Evolutionary conservation across 2,113 vertebrate genomes (phyloP).

Genomic region (Chlamydotis undulata): DNA sequence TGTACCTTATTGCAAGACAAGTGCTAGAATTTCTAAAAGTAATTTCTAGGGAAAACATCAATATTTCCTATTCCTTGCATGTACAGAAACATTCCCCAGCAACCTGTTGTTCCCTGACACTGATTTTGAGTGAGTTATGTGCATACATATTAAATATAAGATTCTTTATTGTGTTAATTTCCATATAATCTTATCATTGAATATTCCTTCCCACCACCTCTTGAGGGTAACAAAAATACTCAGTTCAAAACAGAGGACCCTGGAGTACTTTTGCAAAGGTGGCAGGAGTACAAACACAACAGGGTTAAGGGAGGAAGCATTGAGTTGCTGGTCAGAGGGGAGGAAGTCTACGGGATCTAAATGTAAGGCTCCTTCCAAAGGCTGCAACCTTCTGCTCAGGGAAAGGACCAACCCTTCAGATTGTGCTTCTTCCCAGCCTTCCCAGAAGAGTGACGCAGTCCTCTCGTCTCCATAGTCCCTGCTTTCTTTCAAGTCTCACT

Average conservation of each 20-base stretch:
- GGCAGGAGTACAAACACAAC: neutral
- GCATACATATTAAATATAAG: neutral
- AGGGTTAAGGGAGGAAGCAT: neutral
- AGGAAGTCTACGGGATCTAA: neutral
- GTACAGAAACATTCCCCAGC: neutral
- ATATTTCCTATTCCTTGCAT: neutral
- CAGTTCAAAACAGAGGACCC: neutral
- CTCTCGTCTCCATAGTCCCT: neutral
- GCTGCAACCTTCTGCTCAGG: neutral
- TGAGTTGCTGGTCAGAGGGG: neutral
- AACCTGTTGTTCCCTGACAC: neutral
- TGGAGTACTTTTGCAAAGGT: neutral
- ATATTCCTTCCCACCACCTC: neutral
- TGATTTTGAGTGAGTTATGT: neutral
- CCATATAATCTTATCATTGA: neutral
- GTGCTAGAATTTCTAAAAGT: neutral
- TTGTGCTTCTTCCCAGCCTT: neutral
- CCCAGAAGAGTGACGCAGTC: neutral
- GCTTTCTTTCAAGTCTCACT: neutral
- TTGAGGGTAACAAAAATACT: neutral
- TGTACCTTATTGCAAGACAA: neutral
- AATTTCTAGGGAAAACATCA: neutral
- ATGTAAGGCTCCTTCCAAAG: neutral
- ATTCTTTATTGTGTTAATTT: neutral
- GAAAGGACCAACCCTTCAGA: neutral